Conservation (phyloP, 2,888 invertebrate species). For the Drosophila fulvimacula region DNA sequence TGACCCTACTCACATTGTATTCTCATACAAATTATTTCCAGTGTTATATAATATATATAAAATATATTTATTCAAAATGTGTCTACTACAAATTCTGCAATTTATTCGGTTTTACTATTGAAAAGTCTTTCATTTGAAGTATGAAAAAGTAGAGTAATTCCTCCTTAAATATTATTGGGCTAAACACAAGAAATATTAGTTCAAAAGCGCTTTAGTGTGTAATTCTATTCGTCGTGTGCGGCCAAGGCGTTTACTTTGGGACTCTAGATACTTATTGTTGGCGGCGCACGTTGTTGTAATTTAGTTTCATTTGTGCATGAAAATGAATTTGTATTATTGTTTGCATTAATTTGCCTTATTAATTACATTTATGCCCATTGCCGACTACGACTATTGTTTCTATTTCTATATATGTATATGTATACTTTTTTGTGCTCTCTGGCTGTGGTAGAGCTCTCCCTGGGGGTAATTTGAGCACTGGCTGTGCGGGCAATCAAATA, state of each 20-base stretch:
- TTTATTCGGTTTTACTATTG: background rate
- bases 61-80: too few relatives aligned
- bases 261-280: conserved; percentile 16
- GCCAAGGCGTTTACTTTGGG: background rate
- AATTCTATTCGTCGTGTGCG: background rate
- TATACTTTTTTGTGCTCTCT: background rate
- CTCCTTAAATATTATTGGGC: background rate
- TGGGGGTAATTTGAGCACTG: conserved; percentile 75
- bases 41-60: too few relatives aligned
- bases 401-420: conserved; percentile 23
- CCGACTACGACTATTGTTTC: conserved; percentile 58
- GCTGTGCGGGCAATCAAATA: conserved; percentile 78
- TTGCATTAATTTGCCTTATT: conserved; percentile 81
- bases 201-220: background rate
- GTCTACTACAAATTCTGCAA: too few relatives aligned
- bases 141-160: background rate
- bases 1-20: too few relatives aligned
- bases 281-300: conserved; percentile 67
- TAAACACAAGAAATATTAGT: too few relatives aligned
- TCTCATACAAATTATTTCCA: too few relatives aligned
- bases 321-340: conserved; percentile 80
- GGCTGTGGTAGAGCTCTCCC: conserved; percentile 44
- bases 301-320: conserved; percentile 78
- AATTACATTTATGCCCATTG: conserved; percentile 75
- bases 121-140: too few relatives aligned